Percentiles rank a stretch among this genome's conserved stretches.
These are phyloP conservation scores for Mesaphorura yosii DNA, from an alignment of 1,140 invertebrate species.

Conservation along the genomic window DNA sequence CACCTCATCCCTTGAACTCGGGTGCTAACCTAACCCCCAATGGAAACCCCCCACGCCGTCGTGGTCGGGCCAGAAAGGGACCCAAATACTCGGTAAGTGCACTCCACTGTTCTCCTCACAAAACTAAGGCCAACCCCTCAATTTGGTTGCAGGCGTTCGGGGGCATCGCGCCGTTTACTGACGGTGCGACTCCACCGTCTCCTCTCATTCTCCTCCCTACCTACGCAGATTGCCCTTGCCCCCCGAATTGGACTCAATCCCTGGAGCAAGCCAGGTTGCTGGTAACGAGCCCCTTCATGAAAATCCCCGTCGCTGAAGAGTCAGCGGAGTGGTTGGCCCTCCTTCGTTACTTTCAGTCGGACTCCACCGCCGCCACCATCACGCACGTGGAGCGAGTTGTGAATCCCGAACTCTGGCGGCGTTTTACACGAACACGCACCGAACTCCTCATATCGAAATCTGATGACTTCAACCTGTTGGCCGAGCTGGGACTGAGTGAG, in stretches of 20 bases:
- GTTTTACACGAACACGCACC: not conserved
- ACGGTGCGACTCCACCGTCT: no score
- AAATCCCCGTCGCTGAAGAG: not conserved
- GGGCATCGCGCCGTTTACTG: no score
- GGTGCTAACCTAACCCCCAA: no score
- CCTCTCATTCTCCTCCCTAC: no score
- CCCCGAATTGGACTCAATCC: not conserved
- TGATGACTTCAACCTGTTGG: not conserved
- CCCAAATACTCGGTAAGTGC: no score
- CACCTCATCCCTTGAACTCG: no score
- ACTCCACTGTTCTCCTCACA: no score
- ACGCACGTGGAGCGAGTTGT: not conserved
- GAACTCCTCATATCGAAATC: slow-evolving; percentile 1
- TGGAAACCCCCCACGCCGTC: no score
- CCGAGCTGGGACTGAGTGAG: not conserved
- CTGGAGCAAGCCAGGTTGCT: not conserved
- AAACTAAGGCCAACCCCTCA: no score
- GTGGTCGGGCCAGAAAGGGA: no score
- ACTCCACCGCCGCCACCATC: not conserved
- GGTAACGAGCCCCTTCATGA: not conserved
- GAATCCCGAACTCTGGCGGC: not conserved
- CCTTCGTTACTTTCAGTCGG: not conserved
- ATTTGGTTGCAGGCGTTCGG: no score
- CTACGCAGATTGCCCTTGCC: not conserved
- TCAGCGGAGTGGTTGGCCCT: not conserved